Conservation (phyloP, 1,140 invertebrate species). For the Anastrepha ludens region DNA sequence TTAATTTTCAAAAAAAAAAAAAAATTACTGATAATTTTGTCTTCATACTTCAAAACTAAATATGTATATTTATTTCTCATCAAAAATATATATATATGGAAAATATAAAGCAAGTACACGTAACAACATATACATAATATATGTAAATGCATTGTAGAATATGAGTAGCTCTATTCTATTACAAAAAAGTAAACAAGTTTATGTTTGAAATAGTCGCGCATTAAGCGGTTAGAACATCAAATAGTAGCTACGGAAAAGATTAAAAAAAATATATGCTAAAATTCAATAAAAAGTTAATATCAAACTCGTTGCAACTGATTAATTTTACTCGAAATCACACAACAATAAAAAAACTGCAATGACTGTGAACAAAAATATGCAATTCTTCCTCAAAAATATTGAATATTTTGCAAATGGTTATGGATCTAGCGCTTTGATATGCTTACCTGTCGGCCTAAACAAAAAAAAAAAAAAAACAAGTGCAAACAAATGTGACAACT, state of each 20-base stretch:
- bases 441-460: background rate
- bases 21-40: background rate
- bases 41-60: background rate
- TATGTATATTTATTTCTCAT: background rate
- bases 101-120: conserved; percentile 13
- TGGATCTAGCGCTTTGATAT: background rate
- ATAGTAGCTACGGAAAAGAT: conserved; percentile 14
- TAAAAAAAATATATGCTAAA: background rate
- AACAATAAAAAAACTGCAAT: background rate
- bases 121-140: background rate
- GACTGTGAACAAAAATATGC: background rate
- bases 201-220: background rate
- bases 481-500: background rate
- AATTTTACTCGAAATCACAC: conserved; percentile 20
- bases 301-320: conserved; percentile 31
- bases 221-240: background rate
- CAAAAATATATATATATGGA: background rate
- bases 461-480: background rate
- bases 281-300: conserved; percentile 37
- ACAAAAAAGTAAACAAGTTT: background rate
- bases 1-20: background rate
- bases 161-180: background rate
- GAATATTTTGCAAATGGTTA: background rate
- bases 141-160: background rate
- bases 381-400: background rate